Conservation (phyloP, 2,113 vertebrate genomes). For the Amazona guildingii region DNA sequence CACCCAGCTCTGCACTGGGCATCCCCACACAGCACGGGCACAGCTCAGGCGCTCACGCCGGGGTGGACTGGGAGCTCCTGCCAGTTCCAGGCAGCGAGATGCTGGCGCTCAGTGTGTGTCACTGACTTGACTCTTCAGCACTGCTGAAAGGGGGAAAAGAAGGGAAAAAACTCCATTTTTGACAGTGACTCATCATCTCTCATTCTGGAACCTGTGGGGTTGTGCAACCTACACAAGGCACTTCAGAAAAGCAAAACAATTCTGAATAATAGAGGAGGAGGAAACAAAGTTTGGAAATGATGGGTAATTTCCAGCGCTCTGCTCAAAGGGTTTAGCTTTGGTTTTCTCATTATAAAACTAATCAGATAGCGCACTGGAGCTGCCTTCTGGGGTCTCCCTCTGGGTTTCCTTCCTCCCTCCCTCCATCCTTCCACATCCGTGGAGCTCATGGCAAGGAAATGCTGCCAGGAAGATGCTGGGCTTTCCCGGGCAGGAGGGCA, state of each 20-base stretch:
- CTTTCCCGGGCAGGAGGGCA: neutral
- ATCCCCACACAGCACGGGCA: neutral
- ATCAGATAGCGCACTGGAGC: neutral
- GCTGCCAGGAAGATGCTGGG: neutral
- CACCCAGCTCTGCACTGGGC: neutral
- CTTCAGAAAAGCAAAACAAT: constrained; percentile 65
- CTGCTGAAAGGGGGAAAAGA: neutral
- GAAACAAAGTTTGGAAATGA: constrained; percentile 18
- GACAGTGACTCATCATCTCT: constrained; percentile 67
- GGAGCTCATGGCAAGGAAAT: neutral
- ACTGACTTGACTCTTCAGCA: neutral
- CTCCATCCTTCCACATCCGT: neutral
- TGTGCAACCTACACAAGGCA: constrained; percentile 69
- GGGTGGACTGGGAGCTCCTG: neutral
- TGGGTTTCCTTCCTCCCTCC: neutral
- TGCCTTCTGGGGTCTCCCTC: neutral
- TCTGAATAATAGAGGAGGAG: constrained; percentile 51
- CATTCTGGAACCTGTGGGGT: constrained; percentile 71
- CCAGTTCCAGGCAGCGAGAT: neutral
- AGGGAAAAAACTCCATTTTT: neutral
- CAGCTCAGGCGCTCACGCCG: neutral
- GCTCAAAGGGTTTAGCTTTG: neutral
- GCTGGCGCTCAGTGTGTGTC: neutral
- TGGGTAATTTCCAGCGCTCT: constrained; percentile 23
- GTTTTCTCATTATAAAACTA: constrained; percentile 13